Percentiles rank a stretch among this genome's conserved stretches.
These are phyloP conservation scores for Orycteropus afer DNA, from an alignment of 2,113 vertebrate genomes.

Conservation along the genomic window DNA sequence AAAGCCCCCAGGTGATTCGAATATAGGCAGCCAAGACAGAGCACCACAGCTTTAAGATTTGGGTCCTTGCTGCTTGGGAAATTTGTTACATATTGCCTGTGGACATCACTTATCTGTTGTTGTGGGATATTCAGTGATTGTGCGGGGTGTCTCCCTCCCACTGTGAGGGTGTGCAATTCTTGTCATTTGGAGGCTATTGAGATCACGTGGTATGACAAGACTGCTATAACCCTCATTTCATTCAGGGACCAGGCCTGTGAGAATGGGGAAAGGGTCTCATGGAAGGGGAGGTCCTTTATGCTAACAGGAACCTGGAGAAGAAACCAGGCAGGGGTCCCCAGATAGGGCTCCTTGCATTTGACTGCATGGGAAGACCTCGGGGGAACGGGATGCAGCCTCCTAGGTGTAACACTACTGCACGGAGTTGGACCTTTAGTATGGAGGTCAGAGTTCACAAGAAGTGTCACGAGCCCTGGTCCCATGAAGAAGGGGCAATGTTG, in stretches of 20 bases:
- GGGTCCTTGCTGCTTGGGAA: not conserved
- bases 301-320: not conserved
- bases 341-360: not conserved
- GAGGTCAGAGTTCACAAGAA: not conserved
- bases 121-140: accelerated
- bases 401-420: no score
- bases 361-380: not conserved
- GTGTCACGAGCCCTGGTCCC: not conserved
- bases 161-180: not conserved
- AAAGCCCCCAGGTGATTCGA: not conserved
- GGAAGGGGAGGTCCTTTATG: not conserved
- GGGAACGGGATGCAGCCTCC: not conserved
- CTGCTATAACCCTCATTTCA: not conserved
- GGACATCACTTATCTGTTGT: accelerated
- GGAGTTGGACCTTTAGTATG: not conserved
- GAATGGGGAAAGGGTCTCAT: not conserved
- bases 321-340: not conserved
- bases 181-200: not conserved
- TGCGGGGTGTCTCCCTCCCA: not conserved
- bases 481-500: not conserved
- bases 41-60: not conserved
- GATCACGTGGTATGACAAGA: not conserved
- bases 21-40: not conserved
- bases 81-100: not conserved
- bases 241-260: not conserved